A percentile compares a stretch with the other conserved stretches of the same genome.
phyloP scores from a whole-genome alignment of 2,888 invertebrate species.

The Drosophila algonquin region DNA sequence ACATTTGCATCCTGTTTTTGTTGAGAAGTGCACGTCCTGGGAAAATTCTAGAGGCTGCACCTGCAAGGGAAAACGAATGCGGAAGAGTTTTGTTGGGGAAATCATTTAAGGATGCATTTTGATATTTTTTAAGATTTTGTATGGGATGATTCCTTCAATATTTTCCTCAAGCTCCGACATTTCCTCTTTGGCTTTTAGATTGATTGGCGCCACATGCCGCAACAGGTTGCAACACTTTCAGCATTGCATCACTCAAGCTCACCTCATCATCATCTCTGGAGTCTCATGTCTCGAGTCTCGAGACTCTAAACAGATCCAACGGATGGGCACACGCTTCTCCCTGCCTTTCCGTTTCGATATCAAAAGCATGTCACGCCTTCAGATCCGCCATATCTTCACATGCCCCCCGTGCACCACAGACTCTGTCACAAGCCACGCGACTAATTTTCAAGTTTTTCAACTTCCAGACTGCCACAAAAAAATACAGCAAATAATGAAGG shows the following conservation, averaged over 20 bases:
- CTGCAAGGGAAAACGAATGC: conserved; percentile 9
- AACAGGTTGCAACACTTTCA: conserved; percentile 22
- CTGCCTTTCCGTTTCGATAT: conserved; percentile 9
- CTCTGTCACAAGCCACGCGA: conserved; percentile 37
- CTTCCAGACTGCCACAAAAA: conserved; percentile 12
- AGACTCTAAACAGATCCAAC: conserved; percentile 35
- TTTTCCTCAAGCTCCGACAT: neutral
- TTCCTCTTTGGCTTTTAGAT: neutral
- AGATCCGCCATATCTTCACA: neutral
- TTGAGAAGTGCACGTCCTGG: conserved; percentile 10
- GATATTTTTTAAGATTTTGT: too few relatives aligned
- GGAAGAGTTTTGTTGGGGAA: neutral
- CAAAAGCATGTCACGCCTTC: conserved; percentile 29
- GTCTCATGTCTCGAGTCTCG: neutral
- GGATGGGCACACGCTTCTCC: conserved; percentile 27
- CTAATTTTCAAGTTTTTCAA: conserved; percentile 47
- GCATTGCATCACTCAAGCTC: conserved; percentile 29
- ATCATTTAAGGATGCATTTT: neutral
- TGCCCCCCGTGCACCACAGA: neutral
- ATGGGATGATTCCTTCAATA: too few relatives aligned
- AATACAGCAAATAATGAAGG: conserved; percentile 11
- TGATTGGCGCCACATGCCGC: conserved; percentile 16
- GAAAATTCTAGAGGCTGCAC: conserved; percentile 3
- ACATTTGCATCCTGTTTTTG: conserved; percentile 49
- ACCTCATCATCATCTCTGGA: neutral